Evolutionary conservation across 2,797 vertebrate genomes (phyloP), one percentile per base, ranked within the genome.

Genomic region (Falco berigora): DNA sequence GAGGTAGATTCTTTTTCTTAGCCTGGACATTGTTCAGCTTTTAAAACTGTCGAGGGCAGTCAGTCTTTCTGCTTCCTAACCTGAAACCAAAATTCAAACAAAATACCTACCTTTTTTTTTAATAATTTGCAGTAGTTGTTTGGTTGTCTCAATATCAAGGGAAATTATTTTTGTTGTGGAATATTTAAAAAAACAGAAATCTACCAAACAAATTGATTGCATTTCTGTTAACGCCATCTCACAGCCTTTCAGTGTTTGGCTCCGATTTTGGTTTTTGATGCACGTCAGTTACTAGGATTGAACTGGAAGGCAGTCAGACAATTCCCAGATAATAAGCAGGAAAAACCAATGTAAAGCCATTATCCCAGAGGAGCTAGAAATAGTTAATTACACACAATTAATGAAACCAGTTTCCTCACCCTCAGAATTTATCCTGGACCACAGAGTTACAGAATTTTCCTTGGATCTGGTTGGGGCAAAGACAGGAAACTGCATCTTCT

Each of bases 401-500:
- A 94, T 1, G 0, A 78, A 91, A 46, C 14, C 1, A 0, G 38
- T 59, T 96, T 92, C 91, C 77, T 97, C 93, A 90, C 81, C 44
- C 50, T 86, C 50, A 69, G 14, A 88, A 94, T 90, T 88, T 87
- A 88, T 40, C 71, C 59, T 74, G 75, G 55, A 56, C 49, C 87
- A 91, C 52, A 67, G 58, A 58, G 56, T 73, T 76, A 91, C 38
- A 58, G 84, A 97, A 90, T 40, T 79, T 96, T 95, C 64, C 94
- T 95, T 40, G n/a, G 96, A 88, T 93, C 79, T 90, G 62, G 84
- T 44, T 96, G 75, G 90, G 62, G 86, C 91, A 96, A 95, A 72
- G 47, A 82, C 93, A 97, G 96, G 97, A 98, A 97, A 96, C 96
- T 93, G 81, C 92, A 96, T 96, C 95, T 94, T 97, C 96, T 96